These are phyloP conservation scores for Tortrix viridana DNA, from an alignment of 2,888 invertebrate species.

Conservation along the genomic window DNA sequence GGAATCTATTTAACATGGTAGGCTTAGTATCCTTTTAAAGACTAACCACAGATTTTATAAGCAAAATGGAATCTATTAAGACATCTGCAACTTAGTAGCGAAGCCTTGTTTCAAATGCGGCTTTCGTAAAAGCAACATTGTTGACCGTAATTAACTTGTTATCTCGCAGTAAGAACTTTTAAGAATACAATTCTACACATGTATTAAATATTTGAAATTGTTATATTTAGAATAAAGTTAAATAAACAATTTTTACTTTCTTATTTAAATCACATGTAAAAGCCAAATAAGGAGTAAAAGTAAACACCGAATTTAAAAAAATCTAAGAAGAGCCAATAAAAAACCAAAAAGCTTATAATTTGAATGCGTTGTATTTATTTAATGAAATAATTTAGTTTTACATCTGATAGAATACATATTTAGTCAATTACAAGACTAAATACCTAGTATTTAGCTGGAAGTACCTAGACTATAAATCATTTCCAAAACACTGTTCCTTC, in stretches of 20 bases:
- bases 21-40: not conserved
- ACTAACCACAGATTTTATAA: not conserved
- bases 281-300: no score
- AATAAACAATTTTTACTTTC: no score
- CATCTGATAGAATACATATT: not conserved
- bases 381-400: no score
- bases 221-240: no score
- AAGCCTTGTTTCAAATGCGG: slow-evolving; percentile 1
- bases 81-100: slow-evolving; percentile 11
- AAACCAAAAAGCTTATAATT: no score
- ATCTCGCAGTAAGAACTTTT: not conserved
- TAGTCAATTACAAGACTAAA: slow-evolving; percentile 2
- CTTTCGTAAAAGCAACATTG: slow-evolving; percentile 23
- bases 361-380: no score
- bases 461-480: slow-evolving; percentile 18
- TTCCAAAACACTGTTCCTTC: slow-evolving; percentile 10
- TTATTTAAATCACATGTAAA: not conserved
- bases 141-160: slow-evolving; percentile 16
- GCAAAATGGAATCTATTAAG: slow-evolving; percentile 8
- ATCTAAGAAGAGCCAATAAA: no score
- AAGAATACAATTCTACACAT: no score
- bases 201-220: no score
- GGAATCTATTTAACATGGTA: not conserved
- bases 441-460: slow-evolving; percentile 11
- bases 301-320: no score